A percentile compares a stretch with the other conserved stretches of the same genome.
Conservation (phyloP, 1,140 invertebrate species). For the Drosophila ambigua region DNA sequence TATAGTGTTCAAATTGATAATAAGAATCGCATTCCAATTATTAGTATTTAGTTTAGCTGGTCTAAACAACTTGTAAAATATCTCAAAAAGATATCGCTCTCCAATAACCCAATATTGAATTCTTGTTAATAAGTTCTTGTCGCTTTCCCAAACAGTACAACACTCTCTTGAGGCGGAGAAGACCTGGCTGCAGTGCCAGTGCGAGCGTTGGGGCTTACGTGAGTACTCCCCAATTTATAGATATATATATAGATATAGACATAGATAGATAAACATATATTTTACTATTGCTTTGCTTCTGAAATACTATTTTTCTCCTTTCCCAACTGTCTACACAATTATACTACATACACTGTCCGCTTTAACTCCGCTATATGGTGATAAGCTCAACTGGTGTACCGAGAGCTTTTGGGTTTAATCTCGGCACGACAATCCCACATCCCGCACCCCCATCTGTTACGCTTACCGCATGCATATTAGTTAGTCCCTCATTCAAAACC, state of each 20-base stretch:
- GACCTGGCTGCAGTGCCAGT: slow-evolving; percentile 94
- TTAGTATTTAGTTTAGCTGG: no score
- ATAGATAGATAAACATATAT: slow-evolving; percentile 23
- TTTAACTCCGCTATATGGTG: slow-evolving; percentile 34
- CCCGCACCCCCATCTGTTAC: slow-evolving; percentile 1
- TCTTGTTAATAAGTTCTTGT: slow-evolving; percentile 17
- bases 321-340: slow-evolving; percentile 1
- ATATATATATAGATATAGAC: slow-evolving; percentile 14
- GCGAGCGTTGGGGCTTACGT: slow-evolving; percentile 92
- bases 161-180: slow-evolving; percentile 93
- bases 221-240: slow-evolving; percentile 48
- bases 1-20: no score
- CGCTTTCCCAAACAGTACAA: slow-evolving; percentile 86
- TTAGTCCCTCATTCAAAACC: slow-evolving; percentile 17
- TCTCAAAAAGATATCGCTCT: no score
- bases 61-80: no score
- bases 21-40: no score
- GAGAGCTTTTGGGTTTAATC: slow-evolving; percentile 3
- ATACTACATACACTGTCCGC: slow-evolving; percentile 28
- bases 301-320: slow-evolving; percentile 3
- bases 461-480: slow-evolving; percentile 38
- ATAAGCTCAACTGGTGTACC: slow-evolving; percentile 47
- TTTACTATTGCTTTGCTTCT: slow-evolving; percentile 45
- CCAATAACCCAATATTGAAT: no score
- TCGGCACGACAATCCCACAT: background rate